Evolutionary conservation across 2,888 invertebrate genomes (phyloP).

Genomic region (Zaprionus bogoriensis): DNA sequence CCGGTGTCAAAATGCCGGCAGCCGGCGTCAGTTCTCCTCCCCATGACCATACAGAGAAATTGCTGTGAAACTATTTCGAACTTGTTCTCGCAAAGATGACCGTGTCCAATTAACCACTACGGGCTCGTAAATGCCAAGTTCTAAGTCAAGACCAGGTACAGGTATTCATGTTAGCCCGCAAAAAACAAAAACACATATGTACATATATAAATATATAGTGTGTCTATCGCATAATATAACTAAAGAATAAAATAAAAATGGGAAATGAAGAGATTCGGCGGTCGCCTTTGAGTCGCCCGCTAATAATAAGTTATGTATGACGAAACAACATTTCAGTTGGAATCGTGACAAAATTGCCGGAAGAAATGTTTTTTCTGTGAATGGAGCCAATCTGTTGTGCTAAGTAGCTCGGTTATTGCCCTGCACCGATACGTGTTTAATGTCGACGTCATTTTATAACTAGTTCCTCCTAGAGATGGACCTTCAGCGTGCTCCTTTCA

Average conservation of each 20-base stretch:
- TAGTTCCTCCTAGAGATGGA: constrained; percentile 19
- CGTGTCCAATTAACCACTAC: constrained; percentile 36
- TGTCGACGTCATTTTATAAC: constrained; percentile 9
- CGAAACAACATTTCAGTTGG: constrained; percentile 20
- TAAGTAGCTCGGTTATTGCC: constrained; percentile 49
- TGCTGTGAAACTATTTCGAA: constrained; percentile 59
- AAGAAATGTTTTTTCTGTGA: constrained; percentile 40
- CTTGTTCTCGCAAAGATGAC: constrained; percentile 49
- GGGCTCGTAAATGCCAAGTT: constrained; percentile 27
- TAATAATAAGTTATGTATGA: constrained; percentile 41
- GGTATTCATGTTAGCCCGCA: constrained; percentile 38
- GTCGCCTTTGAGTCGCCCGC: constrained; percentile 27
- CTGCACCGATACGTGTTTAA: constrained; percentile 8
- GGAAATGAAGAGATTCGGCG: constrained; percentile 24
- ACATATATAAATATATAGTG: too few relatives aligned
- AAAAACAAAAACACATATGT: background rate
- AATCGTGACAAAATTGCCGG: constrained; percentile 20
- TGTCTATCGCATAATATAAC: too few relatives aligned
- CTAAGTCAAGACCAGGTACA: constrained; percentile 1
- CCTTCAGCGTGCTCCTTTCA: constrained; percentile 4
- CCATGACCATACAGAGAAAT: constrained; percentile 40
- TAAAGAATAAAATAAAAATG: constrained; percentile 16
- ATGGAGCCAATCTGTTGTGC: constrained; percentile 14
- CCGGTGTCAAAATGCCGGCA: constrained; percentile 14
- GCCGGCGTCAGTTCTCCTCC: constrained; percentile 9